Percentiles rank a stretch among this genome's conserved stretches.
phyloP scores from a whole-genome alignment of 1,140 invertebrate genomes.

The Marisa cornuarietis region DNA sequence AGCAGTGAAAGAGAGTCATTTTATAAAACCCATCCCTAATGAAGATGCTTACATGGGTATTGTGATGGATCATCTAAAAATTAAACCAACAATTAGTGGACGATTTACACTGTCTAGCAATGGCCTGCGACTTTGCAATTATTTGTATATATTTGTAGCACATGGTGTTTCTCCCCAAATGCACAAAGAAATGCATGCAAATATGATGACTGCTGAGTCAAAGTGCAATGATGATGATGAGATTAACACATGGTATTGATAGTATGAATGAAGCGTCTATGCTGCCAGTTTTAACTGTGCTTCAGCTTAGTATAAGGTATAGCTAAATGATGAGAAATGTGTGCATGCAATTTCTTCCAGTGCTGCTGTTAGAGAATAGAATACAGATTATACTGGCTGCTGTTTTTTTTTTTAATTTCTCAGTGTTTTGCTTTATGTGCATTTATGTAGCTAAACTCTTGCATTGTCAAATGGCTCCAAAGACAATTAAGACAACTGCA shows the following conservation, averaged over 20 bases:
- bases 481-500: no score
- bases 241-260: constrained; percentile 37
- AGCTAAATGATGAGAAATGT: no score
- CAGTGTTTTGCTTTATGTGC: no score
- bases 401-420: no score
- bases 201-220: constrained; percentile 34
- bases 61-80: constrained; percentile 36
- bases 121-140: constrained; percentile 52
- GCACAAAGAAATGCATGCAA: constrained; percentile 35
- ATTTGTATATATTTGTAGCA: constrained; percentile 47
- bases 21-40: constrained; percentile 45
- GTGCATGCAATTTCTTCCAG: no score
- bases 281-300: no score
- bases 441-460: no score
- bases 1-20: constrained; percentile 40
- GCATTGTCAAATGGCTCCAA: no score
- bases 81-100: constrained; percentile 38
- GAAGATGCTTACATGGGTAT: constrained; percentile 58
- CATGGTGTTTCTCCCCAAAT: constrained; percentile 38
- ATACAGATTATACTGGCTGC: no score
- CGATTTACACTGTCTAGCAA: constrained; percentile 44
- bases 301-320: no score
- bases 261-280: no score
- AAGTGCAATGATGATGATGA: constrained; percentile 29
- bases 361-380: no score